Evolutionary conservation across 2,797 vertebrate species (phyloP).

Genomic region (Galagoides demidoff): DNA sequence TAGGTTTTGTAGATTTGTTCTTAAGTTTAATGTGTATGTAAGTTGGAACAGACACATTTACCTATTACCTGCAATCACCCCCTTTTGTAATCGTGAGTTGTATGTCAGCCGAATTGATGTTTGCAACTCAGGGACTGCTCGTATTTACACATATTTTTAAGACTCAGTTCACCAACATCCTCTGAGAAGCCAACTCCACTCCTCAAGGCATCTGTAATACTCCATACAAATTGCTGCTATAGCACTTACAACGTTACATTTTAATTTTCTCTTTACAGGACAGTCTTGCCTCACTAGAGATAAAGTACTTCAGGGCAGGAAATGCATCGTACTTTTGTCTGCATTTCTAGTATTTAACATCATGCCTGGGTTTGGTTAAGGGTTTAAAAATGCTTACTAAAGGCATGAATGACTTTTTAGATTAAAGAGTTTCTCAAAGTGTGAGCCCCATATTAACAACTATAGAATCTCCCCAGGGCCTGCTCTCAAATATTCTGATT

Average conservation of each 20-base stretch:
- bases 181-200: not conserved
- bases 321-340: constrained; percentile 55
- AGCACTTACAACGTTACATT: constrained; percentile 2
- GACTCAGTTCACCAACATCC: not conserved
- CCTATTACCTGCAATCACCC: too few species aligned
- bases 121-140: too few species aligned
- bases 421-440: constrained; percentile 61
- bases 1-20: too few species aligned
- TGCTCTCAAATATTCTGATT: constrained; percentile 56
- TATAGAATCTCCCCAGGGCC: not conserved
- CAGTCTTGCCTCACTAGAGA: not conserved
- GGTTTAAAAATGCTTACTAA: constrained; percentile 55
- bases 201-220: not conserved
- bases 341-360: constrained; percentile 38
- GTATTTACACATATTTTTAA: not conserved
- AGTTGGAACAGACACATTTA: too few species aligned
- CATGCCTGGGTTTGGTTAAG: constrained; percentile 51
- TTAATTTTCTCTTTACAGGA: constrained; percentile 63
- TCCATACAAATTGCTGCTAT: not conserved
- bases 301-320: constrained; percentile 42
- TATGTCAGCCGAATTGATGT: too few species aligned
- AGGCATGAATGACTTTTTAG: constrained; percentile 54
- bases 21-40: too few species aligned
- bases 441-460: constrained; percentile 8
- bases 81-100: too few species aligned